phyloP scores from a whole-genome alignment of 64 coral and sea anemone species.

The Orbicella faveolata region DNA sequence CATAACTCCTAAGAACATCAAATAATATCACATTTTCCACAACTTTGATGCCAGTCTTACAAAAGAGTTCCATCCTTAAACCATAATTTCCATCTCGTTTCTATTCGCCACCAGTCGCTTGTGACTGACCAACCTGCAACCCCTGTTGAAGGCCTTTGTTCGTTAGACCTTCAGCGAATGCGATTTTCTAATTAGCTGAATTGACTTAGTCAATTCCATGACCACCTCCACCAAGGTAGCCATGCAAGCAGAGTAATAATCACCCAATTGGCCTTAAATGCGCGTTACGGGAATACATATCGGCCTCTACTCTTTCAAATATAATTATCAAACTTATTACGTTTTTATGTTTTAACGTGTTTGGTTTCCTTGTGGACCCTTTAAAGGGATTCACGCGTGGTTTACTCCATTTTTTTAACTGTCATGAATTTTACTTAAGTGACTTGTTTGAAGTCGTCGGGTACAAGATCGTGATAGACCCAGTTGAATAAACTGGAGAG shows the following conservation, averaged over 20 bases:
- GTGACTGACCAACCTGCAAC: not conserved
- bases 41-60: not conserved
- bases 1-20: not conserved
- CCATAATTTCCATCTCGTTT: conserved; percentile 32
- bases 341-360: too few species aligned
- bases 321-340: too few species aligned
- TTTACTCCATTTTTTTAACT: too few species aligned
- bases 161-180: not conserved
- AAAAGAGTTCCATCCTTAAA: not conserved
- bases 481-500: not conserved
- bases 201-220: not conserved
- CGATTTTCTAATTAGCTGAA: conserved; percentile 6
- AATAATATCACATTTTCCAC: not conserved
- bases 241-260: not conserved
- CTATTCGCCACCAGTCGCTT: conserved; percentile 20
- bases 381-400: too few species aligned
- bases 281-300: too few species aligned
- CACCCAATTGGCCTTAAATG: not conserved
- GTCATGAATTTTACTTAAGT: too few species aligned
- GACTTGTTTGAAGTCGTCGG: not conserved
- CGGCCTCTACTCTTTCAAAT: too few species aligned
- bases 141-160: conserved; percentile 17
- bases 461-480: not conserved
- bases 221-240: not conserved
- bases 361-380: too few species aligned